Percentiles rank a stretch among this genome's conserved stretches.
These are phyloP conservation scores for Caenorhabditis angaria DNA, from an alignment of 2,888 invertebrate species.

Conservation along the genomic window DNA sequence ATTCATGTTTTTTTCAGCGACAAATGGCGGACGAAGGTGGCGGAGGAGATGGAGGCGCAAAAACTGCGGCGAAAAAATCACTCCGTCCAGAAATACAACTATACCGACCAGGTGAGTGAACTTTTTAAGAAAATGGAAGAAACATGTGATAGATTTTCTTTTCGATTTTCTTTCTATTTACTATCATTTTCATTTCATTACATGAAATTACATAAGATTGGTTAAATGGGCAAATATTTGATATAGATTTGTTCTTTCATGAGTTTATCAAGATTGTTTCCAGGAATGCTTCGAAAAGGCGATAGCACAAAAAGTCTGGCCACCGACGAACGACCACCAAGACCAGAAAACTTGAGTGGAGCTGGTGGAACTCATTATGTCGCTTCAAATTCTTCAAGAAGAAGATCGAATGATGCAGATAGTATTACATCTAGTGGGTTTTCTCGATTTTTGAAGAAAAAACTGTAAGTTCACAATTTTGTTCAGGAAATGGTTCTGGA, in stretches of 20 bases:
- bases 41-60: constrained; percentile 2
- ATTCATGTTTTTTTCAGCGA: neutral
- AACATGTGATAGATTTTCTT: neutral
- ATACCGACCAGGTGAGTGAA: constrained; percentile 22
- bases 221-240: constrained; percentile 3
- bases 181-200: neutral
- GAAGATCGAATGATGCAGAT: constrained; percentile 41
- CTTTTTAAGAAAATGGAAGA: neutral
- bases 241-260: neutral
- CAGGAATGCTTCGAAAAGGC: constrained; percentile 34
- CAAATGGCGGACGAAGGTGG: constrained; percentile 4
- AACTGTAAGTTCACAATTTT: constrained; percentile 6
- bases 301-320: constrained; percentile 25
- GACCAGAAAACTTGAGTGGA: constrained; percentile 20
- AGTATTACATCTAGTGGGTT: constrained; percentile 42
- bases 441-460: no score
- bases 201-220: neutral
- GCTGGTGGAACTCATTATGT: neutral
- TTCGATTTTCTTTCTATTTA: neutral
- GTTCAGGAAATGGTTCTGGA: constrained; percentile 49
- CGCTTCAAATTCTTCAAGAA: neutral
- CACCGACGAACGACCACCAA: constrained; percentile 23
- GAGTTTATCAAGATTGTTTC: neutral
- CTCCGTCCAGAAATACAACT: constrained; percentile 41
- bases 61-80: neutral